A percentile compares a stretch with the other conserved stretches of the same genome.
phyloP scores from a whole-genome alignment of 2,113 vertebrate genomes.

The Galeopterus variegatus region DNA sequence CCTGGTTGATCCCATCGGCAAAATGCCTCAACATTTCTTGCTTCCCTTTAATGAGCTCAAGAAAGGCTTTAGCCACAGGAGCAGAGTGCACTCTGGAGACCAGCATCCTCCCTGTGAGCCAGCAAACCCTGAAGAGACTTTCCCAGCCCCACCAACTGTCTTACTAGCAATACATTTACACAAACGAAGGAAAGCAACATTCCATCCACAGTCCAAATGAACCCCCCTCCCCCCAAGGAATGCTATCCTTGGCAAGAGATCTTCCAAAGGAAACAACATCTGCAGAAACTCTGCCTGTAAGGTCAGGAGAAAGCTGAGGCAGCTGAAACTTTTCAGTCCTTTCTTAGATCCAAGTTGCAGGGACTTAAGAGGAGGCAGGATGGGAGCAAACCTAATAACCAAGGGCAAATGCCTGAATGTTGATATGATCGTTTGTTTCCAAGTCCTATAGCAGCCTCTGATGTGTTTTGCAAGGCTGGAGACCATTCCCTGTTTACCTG shows the following conservation, averaged over 20 bases:
- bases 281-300: slow-evolving; percentile 53
- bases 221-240: slow-evolving; percentile 63
- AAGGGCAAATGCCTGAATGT: neutral
- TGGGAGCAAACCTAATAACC: neutral
- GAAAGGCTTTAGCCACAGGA: neutral
- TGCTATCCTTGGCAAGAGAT: slow-evolving; percentile 78
- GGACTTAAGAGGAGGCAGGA: neutral
- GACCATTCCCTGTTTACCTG: neutral
- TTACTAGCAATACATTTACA: slow-evolving; percentile 59
- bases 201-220: slow-evolving; percentile 59
- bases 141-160: slow-evolving; percentile 58
- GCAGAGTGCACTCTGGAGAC: neutral
- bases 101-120: neutral
- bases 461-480: neutral
- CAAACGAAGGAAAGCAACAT: slow-evolving; percentile 63
- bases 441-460: neutral
- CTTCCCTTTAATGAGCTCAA: neutral
- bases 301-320: slow-evolving; percentile 72
- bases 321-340: slow-evolving; percentile 19
- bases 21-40: neutral
- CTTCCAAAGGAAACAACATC: slow-evolving; percentile 81
- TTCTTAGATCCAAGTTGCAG: slow-evolving; percentile 31
- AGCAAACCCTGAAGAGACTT: neutral
- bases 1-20: neutral
- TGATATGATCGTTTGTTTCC: neutral